These are phyloP conservation scores for Drosophila bunnanda DNA, from an alignment of 2,888 invertebrate species.

Conservation along the genomic window DNA sequence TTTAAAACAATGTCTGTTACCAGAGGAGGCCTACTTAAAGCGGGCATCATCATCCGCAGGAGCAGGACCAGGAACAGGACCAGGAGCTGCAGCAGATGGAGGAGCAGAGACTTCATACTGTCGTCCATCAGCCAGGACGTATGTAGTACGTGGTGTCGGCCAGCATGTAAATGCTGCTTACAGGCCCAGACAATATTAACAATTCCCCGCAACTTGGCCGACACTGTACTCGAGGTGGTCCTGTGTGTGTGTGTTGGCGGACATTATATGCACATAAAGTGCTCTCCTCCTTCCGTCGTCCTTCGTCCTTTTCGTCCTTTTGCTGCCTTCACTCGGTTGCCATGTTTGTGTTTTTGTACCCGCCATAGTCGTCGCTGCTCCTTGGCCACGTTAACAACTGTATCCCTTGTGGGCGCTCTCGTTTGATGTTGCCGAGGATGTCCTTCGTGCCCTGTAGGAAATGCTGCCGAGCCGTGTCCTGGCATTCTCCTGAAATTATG, in stretches of 20 bases:
- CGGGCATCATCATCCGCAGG: conserved; percentile 38
- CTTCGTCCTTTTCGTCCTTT: conserved; percentile 10
- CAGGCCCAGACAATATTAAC: conserved; percentile 74
- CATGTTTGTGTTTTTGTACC: conserved; percentile 59
- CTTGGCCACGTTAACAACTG: conserved; percentile 71
- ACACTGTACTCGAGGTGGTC: conserved; percentile 42
- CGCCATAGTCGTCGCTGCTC: conserved; percentile 52
- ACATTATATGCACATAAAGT: conserved; percentile 73
- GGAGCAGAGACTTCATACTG: neutral
- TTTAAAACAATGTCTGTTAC: conserved; percentile 39
- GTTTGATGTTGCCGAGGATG: conserved; percentile 61
- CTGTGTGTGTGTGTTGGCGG: conserved; percentile 49
- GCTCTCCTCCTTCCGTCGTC: conserved; percentile 35
- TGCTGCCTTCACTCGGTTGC: conserved; percentile 58
- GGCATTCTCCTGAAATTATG: conserved; percentile 65
- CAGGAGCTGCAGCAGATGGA: neutral
- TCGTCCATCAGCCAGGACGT: conserved; percentile 50
- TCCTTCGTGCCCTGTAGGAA: conserved; percentile 66
- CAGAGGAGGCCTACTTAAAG: conserved; percentile 53
- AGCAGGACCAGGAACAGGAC: neutral
- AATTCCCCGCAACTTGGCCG: conserved; percentile 67
- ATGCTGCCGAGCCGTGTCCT: conserved; percentile 46
- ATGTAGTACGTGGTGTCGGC: conserved; percentile 62
- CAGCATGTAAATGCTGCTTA: conserved; percentile 74
- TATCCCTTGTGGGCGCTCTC: conserved; percentile 70